Evolutionary conservation across 2,888 invertebrate genomes (phyloP).

Genomic region (Scrobipalpa atriplicella): DNA sequence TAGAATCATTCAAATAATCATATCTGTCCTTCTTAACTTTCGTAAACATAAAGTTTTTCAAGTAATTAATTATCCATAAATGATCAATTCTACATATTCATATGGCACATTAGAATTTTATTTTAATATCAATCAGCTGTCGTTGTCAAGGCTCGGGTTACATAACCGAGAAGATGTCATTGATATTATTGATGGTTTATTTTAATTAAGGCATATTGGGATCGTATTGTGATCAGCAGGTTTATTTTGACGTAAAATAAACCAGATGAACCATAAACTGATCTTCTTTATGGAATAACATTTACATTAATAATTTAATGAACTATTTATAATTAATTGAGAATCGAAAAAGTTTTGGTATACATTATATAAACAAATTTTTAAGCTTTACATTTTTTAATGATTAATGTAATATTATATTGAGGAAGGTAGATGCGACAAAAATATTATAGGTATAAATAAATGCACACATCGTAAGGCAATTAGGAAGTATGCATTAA

Average conservation of each 20-base stretch:
- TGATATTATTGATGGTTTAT: conserved; percentile 28
- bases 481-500: too few species aligned
- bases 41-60: conserved; percentile 12
- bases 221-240: not conserved
- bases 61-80: conserved; percentile 33
- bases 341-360: too few species aligned
- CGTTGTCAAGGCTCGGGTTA: conserved; percentile 37
- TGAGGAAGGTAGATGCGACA: too few species aligned
- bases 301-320: not conserved
- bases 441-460: too few species aligned
- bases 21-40: not conserved
- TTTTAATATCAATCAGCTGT: conserved; percentile 44
- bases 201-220: conserved; percentile 27
- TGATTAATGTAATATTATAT: too few species aligned
- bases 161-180: conserved; percentile 27
- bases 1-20: too few species aligned
- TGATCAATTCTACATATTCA: conserved; percentile 36
- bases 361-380: too few species aligned
- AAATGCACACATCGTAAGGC: too few species aligned
- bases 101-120: conserved; percentile 39
- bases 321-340: not conserved
- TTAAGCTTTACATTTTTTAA: too few species aligned
- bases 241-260: not conserved
- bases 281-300: not conserved
- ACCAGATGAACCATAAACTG: not conserved